Evolutionary conservation across 2,888 invertebrate genomes (phyloP).

Genomic region (Tinea trinotella): DNA sequence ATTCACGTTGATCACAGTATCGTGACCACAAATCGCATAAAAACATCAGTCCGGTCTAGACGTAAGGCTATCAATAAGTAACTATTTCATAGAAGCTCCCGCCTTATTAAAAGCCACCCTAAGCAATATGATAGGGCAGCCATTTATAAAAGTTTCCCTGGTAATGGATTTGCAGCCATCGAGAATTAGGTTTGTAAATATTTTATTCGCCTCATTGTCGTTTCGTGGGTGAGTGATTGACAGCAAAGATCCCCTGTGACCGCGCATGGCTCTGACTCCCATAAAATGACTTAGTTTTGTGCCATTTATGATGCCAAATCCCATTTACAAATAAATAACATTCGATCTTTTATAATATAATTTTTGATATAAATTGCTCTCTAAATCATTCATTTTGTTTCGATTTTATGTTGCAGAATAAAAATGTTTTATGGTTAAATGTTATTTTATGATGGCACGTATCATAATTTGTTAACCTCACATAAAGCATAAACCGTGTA

Average conservation of each 20-base stretch:
- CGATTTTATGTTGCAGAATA: not conserved
- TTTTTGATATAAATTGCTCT: too few species aligned
- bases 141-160: constrained; percentile 44
- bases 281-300: constrained; percentile 19
- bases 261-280: constrained; percentile 16
- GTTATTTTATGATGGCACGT: not conserved
- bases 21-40: constrained; percentile 55
- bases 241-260: constrained; percentile 43
- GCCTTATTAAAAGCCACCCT: constrained; percentile 44
- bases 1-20: too few species aligned
- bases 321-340: constrained; percentile 14
- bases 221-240: constrained; percentile 55
- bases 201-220: constrained; percentile 57
- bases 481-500: not conserved
- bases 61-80: constrained; percentile 50
- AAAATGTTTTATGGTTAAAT: constrained; percentile 2
- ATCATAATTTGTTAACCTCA: not conserved
- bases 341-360: not conserved
- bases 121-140: constrained; percentile 39
- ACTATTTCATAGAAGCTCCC: constrained; percentile 42
- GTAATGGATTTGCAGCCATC: constrained; percentile 61
- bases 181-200: constrained; percentile 65
- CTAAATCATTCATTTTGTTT: constrained; percentile 3
- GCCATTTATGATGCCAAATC: constrained; percentile 23
- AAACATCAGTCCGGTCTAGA: constrained; percentile 48